Evolutionary conservation across 2,888 invertebrate species (phyloP).

Genomic region (Diplazon laetatorius): DNA sequence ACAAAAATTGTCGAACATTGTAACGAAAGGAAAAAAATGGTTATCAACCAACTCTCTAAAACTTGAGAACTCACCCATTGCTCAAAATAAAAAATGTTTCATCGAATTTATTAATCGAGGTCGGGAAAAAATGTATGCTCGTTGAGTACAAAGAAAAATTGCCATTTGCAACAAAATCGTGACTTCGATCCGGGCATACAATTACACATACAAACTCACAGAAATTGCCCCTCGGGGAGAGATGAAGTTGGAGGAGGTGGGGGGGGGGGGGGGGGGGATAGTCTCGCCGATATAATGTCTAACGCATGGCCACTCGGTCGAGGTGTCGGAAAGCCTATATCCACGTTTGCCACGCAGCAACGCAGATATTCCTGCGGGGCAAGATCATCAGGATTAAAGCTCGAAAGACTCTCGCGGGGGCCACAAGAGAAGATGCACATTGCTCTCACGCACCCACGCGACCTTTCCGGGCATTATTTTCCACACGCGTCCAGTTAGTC

Average conservation of each 20-base stretch:
- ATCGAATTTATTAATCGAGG: too few relatives aligned
- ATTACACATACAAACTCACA: conserved; percentile 31
- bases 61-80: too few relatives aligned
- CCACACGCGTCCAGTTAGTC: conserved; percentile 58
- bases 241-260: too few relatives aligned
- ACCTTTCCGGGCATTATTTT: conserved; percentile 62
- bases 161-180: conserved; percentile 30
- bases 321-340: conserved; percentile 50
- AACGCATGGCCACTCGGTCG: conserved; percentile 50
- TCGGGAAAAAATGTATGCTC: too few relatives aligned
- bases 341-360: conserved; percentile 17
- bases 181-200: conserved; percentile 49
- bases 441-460: conserved; percentile 66
- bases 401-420: conserved; percentile 52
- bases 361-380: conserved; percentile 6
- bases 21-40: too few relatives aligned
- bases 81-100: too few relatives aligned
- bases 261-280: too few relatives aligned
- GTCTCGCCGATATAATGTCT: conserved; percentile 43
- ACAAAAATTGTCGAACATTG: too few relatives aligned
- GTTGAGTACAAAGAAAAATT: not conserved
- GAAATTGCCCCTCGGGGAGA: conserved; percentile 28
- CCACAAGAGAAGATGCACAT: conserved; percentile 53
- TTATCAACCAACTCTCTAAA: too few relatives aligned
- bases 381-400: conserved; percentile 63